Percentiles rank a stretch among this genome's conserved stretches.
Conservation (phyloP, 1,140 invertebrate species). For the Akabosia matsudoensis region DNA sequence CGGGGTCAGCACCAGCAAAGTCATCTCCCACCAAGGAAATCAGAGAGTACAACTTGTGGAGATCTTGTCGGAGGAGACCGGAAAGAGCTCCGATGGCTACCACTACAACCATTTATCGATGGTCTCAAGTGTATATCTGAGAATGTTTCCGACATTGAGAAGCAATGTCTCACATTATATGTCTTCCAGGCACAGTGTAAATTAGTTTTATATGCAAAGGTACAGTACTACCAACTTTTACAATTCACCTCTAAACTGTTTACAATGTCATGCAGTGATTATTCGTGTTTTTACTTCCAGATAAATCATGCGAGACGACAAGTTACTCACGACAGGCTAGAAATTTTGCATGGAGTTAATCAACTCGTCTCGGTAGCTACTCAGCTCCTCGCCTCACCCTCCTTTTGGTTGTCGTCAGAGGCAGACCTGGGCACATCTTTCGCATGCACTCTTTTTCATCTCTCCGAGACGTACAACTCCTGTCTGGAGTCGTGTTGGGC, state of each 20-base stretch:
- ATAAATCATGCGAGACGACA: conserved; percentile 41
- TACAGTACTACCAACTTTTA: not conserved
- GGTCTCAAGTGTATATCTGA: conserved; percentile 40
- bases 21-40: not conserved
- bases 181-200: conserved; percentile 44
- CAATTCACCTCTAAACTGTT: not conserved
- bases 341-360: conserved; percentile 34
- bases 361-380: conserved; percentile 23
- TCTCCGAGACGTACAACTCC: conserved; percentile 42
- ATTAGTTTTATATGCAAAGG: conserved; percentile 43
- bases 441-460: conserved; percentile 32
- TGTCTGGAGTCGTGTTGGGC: conserved; percentile 32
- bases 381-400: conserved; percentile 26
- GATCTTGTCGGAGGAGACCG: not conserved
- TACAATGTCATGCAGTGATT: not conserved
- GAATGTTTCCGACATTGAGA: conserved; percentile 36
- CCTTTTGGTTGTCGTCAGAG: conserved; percentile 16
- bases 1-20: not conserved
- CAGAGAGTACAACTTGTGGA: not conserved
- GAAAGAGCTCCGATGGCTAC: not conserved
- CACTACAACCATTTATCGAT: conserved; percentile 28
- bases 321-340: conserved; percentile 38
- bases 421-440: not conserved
- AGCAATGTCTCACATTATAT: conserved; percentile 37
- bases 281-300: conserved; percentile 8